Percentiles rank a stretch among this genome's conserved stretches.
phyloP scores from a whole-genome alignment of 2,797 vertebrate genomes.

The Hipposideros larvatus region DNA sequence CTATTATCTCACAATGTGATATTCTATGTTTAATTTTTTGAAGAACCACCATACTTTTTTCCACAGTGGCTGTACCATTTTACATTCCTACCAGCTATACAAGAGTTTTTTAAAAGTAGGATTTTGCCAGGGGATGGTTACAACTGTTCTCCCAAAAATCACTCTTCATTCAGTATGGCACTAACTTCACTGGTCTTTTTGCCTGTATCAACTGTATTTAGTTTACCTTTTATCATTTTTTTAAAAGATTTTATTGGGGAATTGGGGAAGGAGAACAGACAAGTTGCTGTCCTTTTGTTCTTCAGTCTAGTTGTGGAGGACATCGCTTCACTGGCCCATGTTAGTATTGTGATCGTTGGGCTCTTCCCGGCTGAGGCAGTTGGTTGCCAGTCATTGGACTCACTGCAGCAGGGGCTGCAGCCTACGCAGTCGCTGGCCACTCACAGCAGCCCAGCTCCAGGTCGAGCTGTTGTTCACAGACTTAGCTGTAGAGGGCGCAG shows the following conservation, averaged over 20 bases:
- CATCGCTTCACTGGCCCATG: too few relatives aligned
- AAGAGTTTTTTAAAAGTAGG: not conserved
- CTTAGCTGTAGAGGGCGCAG: too few relatives aligned
- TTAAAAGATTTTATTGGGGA: not conserved
- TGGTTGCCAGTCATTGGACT: too few relatives aligned
- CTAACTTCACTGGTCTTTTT: not conserved
- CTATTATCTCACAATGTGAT: not conserved
- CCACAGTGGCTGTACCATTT: not conserved
- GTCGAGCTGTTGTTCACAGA: too few relatives aligned
- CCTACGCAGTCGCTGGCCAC: too few relatives aligned
- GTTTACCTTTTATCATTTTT: slow-evolving; percentile 1
- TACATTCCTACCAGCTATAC: not conserved
- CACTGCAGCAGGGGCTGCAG: too few relatives aligned
- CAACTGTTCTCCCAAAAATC: not conserved
- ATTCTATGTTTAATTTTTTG: not conserved
- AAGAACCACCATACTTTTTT: not conserved
- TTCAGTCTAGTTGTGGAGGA: too few relatives aligned
- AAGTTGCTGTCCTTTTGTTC: too few relatives aligned
- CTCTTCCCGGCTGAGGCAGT: too few relatives aligned
- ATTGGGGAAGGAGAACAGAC: too few relatives aligned
- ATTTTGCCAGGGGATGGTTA: not conserved
- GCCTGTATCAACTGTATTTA: not conserved
- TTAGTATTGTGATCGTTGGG: too few relatives aligned
- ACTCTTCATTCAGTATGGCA: not conserved
- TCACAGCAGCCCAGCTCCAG: too few relatives aligned